These are phyloP conservation scores for Polypedilum pembai DNA, from an alignment of 1,140 invertebrate species.

Conservation along the genomic window DNA sequence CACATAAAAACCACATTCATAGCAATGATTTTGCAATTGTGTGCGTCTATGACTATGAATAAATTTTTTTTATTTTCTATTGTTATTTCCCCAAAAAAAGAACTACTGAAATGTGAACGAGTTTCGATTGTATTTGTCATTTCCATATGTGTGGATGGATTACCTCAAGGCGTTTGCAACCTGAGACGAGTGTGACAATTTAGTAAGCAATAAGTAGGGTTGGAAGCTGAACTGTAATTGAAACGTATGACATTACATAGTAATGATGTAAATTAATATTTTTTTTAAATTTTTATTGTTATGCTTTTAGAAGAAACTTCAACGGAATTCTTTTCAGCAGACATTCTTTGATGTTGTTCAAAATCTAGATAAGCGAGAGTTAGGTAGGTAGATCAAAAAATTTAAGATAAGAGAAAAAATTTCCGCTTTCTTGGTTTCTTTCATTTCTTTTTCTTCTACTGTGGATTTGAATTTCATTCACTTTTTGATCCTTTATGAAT, in stretches of 20 bases:
- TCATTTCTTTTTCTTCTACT: too few species aligned
- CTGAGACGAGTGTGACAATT: neutral
- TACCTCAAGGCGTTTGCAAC: slow-evolving; percentile 4
- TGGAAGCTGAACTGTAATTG: neutral
- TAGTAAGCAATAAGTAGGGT: neutral
- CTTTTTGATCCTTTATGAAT: too few species aligned
- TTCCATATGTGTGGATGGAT: neutral
- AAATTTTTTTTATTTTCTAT: too few species aligned
- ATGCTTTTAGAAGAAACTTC: neutral
- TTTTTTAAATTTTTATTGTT: neutral
- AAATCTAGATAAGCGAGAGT: too few species aligned
- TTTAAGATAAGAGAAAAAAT: too few species aligned
- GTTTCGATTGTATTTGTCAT: neutral
- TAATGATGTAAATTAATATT: slow-evolving; percentile 15
- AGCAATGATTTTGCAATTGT: too few species aligned
- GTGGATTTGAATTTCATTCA: too few species aligned
- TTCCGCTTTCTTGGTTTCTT: too few species aligned
- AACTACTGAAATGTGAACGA: neutral
- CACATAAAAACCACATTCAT: too few species aligned
- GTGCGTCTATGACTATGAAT: too few species aligned
- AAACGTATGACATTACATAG: neutral
- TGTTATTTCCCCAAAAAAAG: neutral
- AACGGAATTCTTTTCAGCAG: neutral
- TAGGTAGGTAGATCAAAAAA: too few species aligned
- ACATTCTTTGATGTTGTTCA: neutral